Base-by-base conservation (phyloP, 1,140 invertebrate species). In the Vollenhovia emeryi region DNA sequence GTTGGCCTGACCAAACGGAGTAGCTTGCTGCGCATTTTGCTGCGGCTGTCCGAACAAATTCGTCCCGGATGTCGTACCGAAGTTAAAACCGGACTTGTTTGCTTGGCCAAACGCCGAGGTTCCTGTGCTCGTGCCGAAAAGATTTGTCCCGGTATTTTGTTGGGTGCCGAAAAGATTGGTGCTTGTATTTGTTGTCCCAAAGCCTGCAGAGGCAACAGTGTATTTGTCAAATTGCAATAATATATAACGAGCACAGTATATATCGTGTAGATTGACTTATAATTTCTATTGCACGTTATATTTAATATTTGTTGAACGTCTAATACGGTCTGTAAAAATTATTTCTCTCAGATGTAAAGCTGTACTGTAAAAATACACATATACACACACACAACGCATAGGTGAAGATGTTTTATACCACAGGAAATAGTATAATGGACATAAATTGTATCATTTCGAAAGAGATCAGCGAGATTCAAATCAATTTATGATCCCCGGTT, bases 1-100 rank as follows among this genome's bases (percentile, higher is more conserved):
- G 40, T 93, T 94, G 11, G 96, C 93, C 88, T 96, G 96, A 0
- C 97, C 97, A 93, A 98, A 98, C 15, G 96, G 95, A 68, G 91
- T 94, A 57, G 91, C 89, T 89, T 94, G 95, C 90, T 91, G 95
- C 83, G 75, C 91, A 24, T 90, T 91, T 85, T 92, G 95, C 76
- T 93, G 94, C 13, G 95, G 86, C 90, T 96, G 96, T 1, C 96
- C 96, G 92, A 96, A 96, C 5, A 96, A 87, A n/a, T 95, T 94
- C 6, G 93, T 92, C 2, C 95, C 93, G 11, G 95, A 93, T 43
- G 95, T 93, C 3, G 94, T 89, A 1, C 95, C 94, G 91, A 96
- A 96, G 57, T 95, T 95, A 91, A 96, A 96, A 11, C 95, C 87
- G 8, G 96, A 94, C 88, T 96, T 96, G 66, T 95, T 95, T 18